Evolutionary conservation across 2,797 vertebrate species (phyloP).

Genomic region (Sebastiscus tertius): DNA sequence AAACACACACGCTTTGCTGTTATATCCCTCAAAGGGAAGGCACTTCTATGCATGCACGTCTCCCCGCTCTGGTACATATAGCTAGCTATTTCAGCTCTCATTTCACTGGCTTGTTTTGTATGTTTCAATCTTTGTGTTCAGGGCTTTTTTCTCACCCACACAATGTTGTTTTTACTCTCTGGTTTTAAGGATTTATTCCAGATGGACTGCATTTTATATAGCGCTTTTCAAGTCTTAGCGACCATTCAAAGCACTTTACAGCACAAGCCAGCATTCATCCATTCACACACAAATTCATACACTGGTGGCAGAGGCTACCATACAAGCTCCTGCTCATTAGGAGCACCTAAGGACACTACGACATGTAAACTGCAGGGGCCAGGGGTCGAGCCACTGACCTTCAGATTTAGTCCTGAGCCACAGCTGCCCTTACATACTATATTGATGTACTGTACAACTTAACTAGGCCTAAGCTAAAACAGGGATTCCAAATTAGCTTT

Average conservation of each 20-base stretch:
- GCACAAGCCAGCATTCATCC: neutral
- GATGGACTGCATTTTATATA: neutral
- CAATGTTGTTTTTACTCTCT: neutral
- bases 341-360: neutral
- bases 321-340: too few species aligned
- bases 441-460: neutral
- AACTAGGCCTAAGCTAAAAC: neutral
- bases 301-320: neutral
- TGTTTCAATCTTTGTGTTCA: neutral
- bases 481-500: neutral
- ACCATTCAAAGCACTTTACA: neutral
- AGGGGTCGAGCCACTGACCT: neutral
- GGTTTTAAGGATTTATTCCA: neutral
- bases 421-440: neutral
- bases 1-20: slow-evolving; percentile 1
- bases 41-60: neutral
- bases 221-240: neutral
- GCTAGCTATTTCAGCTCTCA: neutral
- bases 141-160: neutral
- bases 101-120: neutral
- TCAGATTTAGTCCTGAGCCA: neutral
- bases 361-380: neutral
- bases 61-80: neutral
- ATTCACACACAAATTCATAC: neutral
- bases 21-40: neutral